Conservation (phyloP, 2,888 invertebrate species). For the Drosophila affinis region DNA sequence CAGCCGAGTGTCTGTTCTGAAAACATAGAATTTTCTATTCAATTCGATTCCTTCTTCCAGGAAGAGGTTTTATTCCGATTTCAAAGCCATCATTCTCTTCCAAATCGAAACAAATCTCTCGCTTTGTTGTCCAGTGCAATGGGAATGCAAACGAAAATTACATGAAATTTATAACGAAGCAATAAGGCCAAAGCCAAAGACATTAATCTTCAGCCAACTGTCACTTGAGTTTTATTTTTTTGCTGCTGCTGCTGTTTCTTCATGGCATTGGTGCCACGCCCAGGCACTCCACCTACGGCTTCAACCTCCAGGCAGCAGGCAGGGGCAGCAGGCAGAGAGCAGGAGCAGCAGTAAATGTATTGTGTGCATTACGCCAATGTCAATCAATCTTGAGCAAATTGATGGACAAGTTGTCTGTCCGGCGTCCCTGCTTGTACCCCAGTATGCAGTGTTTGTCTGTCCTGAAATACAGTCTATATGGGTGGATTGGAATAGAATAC, state of each 20-base stretch:
- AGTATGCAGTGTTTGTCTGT: slow-evolving; percentile 17
- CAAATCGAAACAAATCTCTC: background rate
- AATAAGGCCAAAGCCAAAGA: slow-evolving; percentile 56
- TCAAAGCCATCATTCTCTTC: background rate
- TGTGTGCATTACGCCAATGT: slow-evolving; percentile 76
- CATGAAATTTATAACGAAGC: slow-evolving; percentile 62
- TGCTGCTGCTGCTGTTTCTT: slow-evolving; percentile 5
- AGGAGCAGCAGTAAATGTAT: slow-evolving; percentile 62
- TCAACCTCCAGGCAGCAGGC: slow-evolving; percentile 10
- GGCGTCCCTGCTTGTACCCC: slow-evolving; percentile 13
- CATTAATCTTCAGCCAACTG: slow-evolving; percentile 75
- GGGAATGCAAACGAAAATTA: slow-evolving; percentile 49
- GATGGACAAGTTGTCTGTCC: slow-evolving; percentile 74
- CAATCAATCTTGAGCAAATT: slow-evolving; percentile 79
- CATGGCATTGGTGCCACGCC: slow-evolving; percentile 16
- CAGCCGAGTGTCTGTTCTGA: slow-evolving; percentile 39
- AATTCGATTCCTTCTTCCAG: too few species aligned
- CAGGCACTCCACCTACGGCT: slow-evolving; percentile 15
- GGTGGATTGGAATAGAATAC: background rate
- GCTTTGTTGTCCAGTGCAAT: slow-evolving; percentile 46
- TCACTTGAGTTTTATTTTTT: slow-evolving; percentile 49
- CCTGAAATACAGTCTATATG: slow-evolving; percentile 16
- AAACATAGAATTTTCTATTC: too few species aligned
- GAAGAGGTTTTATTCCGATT: background rate
- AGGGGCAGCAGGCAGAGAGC: background rate